These are phyloP conservation scores for Diorhabda sublineata DNA, from an alignment of 1,140 invertebrate species.

Conservation along the genomic window DNA sequence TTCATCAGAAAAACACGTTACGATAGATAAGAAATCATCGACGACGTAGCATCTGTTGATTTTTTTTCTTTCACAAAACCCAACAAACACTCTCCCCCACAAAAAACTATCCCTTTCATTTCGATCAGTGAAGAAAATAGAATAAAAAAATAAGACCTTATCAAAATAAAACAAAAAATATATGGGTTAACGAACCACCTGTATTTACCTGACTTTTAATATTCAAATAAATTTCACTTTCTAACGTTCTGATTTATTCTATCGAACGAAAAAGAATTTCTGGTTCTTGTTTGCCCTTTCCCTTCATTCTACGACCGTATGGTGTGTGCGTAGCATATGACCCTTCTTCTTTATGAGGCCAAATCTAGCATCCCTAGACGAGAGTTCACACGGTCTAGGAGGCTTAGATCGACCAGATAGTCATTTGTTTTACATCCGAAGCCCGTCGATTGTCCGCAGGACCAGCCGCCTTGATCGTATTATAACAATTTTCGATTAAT, in stretches of 20 bases:
- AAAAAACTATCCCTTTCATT: constrained; percentile 27
- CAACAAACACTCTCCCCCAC: constrained; percentile 5
- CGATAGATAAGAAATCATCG: constrained; percentile 14
- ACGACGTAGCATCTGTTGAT: constrained; percentile 20
- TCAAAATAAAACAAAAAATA: constrained; percentile 13
- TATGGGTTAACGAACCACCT: constrained; percentile 19
- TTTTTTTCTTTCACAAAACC: constrained; percentile 16
- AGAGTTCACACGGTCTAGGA: constrained; percentile 34
- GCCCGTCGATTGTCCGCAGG: constrained; percentile 16
- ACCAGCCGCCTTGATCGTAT: constrained; percentile 14
- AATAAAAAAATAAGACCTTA: not conserved
- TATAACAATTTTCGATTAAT: constrained; percentile 19
- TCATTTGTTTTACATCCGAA: constrained; percentile 33
- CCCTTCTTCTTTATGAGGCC: constrained; percentile 14
- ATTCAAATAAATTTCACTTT: constrained; percentile 30
- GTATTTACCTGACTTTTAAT: constrained; percentile 28
- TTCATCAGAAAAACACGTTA: constrained; percentile 19
- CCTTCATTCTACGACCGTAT: constrained; percentile 11
- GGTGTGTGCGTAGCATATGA: constrained; percentile 18
- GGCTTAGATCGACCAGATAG: constrained; percentile 33
- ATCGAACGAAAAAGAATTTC: not conserved
- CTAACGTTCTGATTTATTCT: constrained; percentile 15
- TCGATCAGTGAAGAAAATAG: constrained; percentile 13
- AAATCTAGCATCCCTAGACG: constrained; percentile 30
- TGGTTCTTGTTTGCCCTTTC: constrained; percentile 8